Percentiles rank a stretch among this genome's conserved stretches.
Conservation (phyloP, 2,888 invertebrate genomes). For the Byasa hedistus region DNA sequence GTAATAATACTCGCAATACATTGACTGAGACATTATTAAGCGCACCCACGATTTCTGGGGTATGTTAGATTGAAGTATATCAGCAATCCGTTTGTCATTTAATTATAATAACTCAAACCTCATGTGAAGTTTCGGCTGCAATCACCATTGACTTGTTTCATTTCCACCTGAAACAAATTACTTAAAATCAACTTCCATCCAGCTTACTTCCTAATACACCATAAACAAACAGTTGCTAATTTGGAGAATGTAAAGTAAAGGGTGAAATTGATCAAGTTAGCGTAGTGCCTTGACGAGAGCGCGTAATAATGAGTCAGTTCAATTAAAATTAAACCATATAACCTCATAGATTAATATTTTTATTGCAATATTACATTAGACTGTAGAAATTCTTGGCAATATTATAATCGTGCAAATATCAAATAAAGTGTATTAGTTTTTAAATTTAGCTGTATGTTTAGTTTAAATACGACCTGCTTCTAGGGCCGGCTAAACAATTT, state of each 20-base stretch:
- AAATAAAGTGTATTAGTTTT: background rate
- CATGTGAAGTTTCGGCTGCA: background rate
- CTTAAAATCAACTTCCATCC: background rate
- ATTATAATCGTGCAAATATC: conserved; percentile 21
- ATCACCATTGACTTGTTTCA: background rate
- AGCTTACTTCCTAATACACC: background rate
- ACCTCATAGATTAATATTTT: conserved; percentile 16
- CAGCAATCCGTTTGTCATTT: background rate
- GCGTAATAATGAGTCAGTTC: conserved; percentile 12
- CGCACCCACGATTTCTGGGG: background rate
- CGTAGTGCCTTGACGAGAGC: conserved; percentile 3
- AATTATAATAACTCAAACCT: background rate
- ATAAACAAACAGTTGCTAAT: background rate
- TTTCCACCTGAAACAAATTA: background rate
- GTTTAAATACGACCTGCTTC: background rate
- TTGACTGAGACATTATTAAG: conserved; percentile 4
- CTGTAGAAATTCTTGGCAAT: conserved; percentile 13
- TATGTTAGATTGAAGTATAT: background rate
- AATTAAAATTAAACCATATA: conserved; percentile 6
- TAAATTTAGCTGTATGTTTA: background rate
- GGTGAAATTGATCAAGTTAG: background rate
- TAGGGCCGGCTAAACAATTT: conserved; percentile 21
- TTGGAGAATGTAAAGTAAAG: background rate
- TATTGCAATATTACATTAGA: conserved; percentile 15
- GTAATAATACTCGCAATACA: background rate